Evolutionary conservation across 1,140 invertebrate genomes (phyloP), one percentile per base, ranked within the genome.

Genomic region (Popillia japonica): DNA sequence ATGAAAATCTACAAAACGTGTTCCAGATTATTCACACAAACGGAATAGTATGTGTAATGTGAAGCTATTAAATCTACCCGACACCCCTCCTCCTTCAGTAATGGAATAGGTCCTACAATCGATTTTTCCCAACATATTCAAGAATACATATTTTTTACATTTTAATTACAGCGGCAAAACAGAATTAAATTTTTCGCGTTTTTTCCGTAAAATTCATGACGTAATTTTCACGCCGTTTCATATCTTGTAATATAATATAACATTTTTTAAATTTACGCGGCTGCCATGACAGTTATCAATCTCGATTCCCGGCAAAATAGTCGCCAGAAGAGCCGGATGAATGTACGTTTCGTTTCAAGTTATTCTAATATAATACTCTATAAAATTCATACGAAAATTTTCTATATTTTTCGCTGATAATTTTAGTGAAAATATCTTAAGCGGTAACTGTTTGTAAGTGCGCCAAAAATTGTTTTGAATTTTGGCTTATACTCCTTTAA

Each of bases 281-380:
- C 81, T 80, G 82, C 82, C 82, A 83, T 83, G 82, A 83, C 81
- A 82, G 78, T 80, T 73, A 48, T 76, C 73, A 73, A 72, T 61
- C 74, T 68, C 10, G 48, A 42, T 81, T 79, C 79, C 81, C 82
- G 82, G 82, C 79, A 82, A 83, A 81, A 81, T 77, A 20, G 10
- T 41, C 44, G 76, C 61, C 17, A 40, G 41, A 77, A 77, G 55
- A 72, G 6, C 48, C 14, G 17, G 34, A 40, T 77, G 72, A 17
- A 76, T 76, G 40, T 77, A 41, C 44, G 17, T 48, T 76, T 77
- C 75, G 40, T 76, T 20, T 27, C 11, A 40, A 27, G 17, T 10
- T 59, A 22, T 48, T 40, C 34, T 3, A 9, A 10, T 1, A 22
- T 79, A 76, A 79, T 78, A 72, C 11, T n/a, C 27, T 4, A 8